Percentiles rank a stretch among this genome's conserved stretches.
These are phyloP conservation scores for Drosophila hamatofila DNA, from an alignment of 2,888 invertebrate species.

Conservation along the genomic window DNA sequence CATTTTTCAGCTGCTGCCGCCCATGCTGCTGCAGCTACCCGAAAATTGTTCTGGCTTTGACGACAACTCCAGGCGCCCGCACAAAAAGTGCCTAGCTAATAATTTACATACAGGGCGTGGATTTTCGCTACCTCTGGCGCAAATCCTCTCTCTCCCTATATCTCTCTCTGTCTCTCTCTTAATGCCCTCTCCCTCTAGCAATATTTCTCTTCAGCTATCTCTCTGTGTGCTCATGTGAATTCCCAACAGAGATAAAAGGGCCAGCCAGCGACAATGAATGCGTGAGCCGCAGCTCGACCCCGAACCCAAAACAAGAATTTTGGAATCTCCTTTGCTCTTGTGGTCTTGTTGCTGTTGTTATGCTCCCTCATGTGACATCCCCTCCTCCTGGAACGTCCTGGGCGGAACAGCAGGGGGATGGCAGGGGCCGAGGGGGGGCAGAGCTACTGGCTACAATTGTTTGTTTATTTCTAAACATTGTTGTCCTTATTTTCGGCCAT, in stretches of 20 bases:
- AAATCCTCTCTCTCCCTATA: slow-evolving; percentile 11
- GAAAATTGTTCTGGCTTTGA: slow-evolving; percentile 58
- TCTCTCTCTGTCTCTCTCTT: slow-evolving; percentile 8
- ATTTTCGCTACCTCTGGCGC: slow-evolving; percentile 69
- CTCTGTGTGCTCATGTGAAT: slow-evolving; percentile 29
- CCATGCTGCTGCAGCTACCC: slow-evolving; percentile 18
- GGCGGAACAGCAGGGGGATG: neutral
- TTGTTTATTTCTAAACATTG: slow-evolving; percentile 81
- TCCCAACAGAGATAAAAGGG: slow-evolving; percentile 62
- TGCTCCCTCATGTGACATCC: slow-evolving; percentile 8
- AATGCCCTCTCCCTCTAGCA: slow-evolving; percentile 13
- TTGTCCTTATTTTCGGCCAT: slow-evolving; percentile 74
- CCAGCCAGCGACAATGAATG: slow-evolving; percentile 63
- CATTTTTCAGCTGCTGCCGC: slow-evolving; percentile 63
- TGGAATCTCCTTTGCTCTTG: slow-evolving; percentile 36
- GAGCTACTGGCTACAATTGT: slow-evolving; percentile 70
- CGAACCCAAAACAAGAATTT: slow-evolving; percentile 41
- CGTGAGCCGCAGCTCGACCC: slow-evolving; percentile 43
- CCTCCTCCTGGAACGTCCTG: neutral
- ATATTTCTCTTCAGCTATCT: slow-evolving; percentile 14
- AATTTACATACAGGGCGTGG: slow-evolving; percentile 83
- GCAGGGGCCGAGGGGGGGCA: neutral
- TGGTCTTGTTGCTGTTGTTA: slow-evolving; percentile 36
- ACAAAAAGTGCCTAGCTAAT: slow-evolving; percentile 80
- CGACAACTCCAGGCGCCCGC: slow-evolving; percentile 69